Percentiles rank a stretch among this genome's conserved stretches.
Evolutionary conservation across 2,797 vertebrate species (phyloP).

Genomic region (Coregonus ussuriensis): DNA sequence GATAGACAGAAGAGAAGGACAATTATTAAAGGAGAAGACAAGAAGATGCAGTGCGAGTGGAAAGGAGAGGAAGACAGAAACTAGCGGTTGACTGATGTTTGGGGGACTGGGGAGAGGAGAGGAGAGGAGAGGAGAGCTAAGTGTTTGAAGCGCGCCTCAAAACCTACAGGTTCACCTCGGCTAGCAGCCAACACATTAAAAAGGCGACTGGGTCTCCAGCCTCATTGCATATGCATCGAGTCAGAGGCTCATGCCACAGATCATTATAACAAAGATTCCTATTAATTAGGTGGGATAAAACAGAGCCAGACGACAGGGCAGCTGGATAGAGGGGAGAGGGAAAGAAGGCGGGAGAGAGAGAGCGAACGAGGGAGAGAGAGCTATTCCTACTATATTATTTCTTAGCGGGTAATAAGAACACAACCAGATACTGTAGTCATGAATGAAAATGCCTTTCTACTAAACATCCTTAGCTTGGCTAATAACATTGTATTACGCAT

Average conservation of each 20-base stretch:
- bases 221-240: conserved; percentile 79
- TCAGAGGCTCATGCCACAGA: conserved; percentile 71
- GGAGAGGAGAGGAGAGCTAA: conserved; percentile 6
- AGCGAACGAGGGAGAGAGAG: conserved; percentile 10
- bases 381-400: conserved; percentile 36
- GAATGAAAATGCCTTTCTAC: conserved; percentile 41
- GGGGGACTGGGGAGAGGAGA: not conserved
- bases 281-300: conserved; percentile 82
- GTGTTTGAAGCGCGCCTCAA: conserved; percentile 50
- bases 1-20: conserved; percentile 55
- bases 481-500: not conserved
- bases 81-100: conserved; percentile 59
- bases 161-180: conserved; percentile 50
- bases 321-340: conserved; percentile 64
- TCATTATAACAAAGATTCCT: conserved; percentile 84
- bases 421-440: conserved; percentile 31
- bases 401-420: conserved; percentile 42
- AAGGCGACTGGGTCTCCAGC: conserved; percentile 63
- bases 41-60: conserved; percentile 10
- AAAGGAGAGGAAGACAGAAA: not conserved
- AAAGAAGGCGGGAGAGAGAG: conserved; percentile 27
- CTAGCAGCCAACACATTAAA: conserved; percentile 63
- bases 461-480: conserved; percentile 33
- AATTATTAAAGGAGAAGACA: not conserved
- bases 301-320: conserved; percentile 76